Base-by-base conservation (phyloP, 1,140 invertebrate genomes). In the Conus ventricosus region DNA sequence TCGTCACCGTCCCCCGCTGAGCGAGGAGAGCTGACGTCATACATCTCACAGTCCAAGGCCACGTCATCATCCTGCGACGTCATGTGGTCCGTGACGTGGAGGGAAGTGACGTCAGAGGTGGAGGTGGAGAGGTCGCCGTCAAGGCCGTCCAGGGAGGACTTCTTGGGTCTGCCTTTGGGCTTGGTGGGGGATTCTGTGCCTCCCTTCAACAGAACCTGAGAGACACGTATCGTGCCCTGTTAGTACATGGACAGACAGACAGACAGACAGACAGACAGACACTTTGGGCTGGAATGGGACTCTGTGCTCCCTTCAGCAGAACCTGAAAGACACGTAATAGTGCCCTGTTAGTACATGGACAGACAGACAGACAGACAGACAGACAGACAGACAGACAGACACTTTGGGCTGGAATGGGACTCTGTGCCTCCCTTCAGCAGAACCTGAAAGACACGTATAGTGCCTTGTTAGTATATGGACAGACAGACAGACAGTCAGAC, bases 81-180 rank as follows among this genome's bases (percentile, higher is more conserved):
- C 55, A 63, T 63, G 25, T 23, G 15, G 20, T 84, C 27, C 13
- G 57, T 63, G 55, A 83, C 81, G 81, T 83, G 51, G 53, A 55
- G 20, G 25, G 17, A 23, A 5, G 15, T 15, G 51, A 17, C 82
- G 23, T 54, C 23, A 67, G 57, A 17, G 55, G 54, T 23, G 20
- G 25, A 8, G 54, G 8, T 25, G 23, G 5, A 1, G 54, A 4
- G 4, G 1, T 5, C 25, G 25, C 88, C 90, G 15, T 88, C 85
- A 8, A 60, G 60, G 13, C 27, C 75, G 55, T 91, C 89, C 53
- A 88, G 54, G 13, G 81, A 87, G 27, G 87, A 84, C 85, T 95
- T 95, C 90, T 95, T 95, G 5, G 95, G 95, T 80, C 95, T 89
- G 54, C 95, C 95, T 93, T 95, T 96, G 4, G 95, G 95, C 90